phyloP scores from a whole-genome alignment of 2,797 vertebrate species.

The Hylomyscus alleni region DNA sequence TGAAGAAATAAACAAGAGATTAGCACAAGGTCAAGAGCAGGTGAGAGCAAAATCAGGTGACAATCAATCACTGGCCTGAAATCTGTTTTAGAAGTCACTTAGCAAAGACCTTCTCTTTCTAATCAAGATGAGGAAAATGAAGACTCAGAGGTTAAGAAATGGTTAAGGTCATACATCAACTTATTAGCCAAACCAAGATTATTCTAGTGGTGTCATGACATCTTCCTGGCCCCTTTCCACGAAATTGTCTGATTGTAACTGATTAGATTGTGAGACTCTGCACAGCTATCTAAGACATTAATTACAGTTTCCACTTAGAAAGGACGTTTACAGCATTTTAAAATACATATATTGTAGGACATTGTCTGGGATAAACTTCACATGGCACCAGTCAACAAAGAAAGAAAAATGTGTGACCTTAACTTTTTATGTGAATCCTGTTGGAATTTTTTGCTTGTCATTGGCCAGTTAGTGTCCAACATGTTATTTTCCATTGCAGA shows the following conservation, averaged over 20 bases:
- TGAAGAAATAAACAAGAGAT: constrained; percentile 60
- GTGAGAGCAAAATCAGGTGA: constrained; percentile 40
- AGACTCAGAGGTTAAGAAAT: constrained; percentile 44
- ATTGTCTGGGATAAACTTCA: constrained; percentile 40
- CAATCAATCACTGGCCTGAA: constrained; percentile 8
- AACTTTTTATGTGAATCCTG: constrained; percentile 33
- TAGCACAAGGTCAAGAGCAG: constrained; percentile 65
- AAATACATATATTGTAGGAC: background rate
- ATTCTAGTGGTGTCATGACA: constrained; percentile 55
- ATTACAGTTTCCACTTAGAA: constrained; percentile 37
- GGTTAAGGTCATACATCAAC: constrained; percentile 74
- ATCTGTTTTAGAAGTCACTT: constrained; percentile 47
- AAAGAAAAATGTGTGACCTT: constrained; percentile 40
- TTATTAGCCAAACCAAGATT: constrained; percentile 59
- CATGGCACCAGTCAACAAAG: background rate
- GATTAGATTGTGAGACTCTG: constrained; percentile 54
- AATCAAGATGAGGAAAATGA: constrained; percentile 36
- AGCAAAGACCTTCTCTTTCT: constrained; percentile 33
- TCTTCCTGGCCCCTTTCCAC: background rate
- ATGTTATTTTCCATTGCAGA: constrained; percentile 54
- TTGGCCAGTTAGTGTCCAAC: constrained; percentile 19
- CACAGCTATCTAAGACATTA: background rate
- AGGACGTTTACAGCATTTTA: constrained; percentile 46
- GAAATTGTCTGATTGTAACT: constrained; percentile 48
- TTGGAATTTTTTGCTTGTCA: constrained; percentile 38